phyloP scores from a whole-genome alignment of 2,888 invertebrate genomes.

The Hemaris fuciformis region DNA sequence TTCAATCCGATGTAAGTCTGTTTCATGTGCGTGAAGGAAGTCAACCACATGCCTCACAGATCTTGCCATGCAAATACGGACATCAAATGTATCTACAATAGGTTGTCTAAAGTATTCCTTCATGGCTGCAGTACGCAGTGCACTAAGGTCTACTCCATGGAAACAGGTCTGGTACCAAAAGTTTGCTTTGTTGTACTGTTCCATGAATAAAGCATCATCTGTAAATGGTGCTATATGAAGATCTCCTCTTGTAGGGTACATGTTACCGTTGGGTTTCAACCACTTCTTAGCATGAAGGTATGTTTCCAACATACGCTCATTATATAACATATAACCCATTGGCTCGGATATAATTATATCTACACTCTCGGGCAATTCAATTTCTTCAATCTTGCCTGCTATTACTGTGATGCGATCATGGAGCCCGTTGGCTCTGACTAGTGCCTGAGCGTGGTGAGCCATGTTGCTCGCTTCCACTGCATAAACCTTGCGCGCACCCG shows the following conservation, averaged over 20 bases:
- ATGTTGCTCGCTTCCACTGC: slow-evolving; percentile 99
- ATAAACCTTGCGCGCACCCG: slow-evolving; percentile 97
- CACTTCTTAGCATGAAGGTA: slow-evolving; percentile 99
- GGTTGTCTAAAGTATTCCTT: slow-evolving; percentile 99
- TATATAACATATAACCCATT: slow-evolving; percentile 99
- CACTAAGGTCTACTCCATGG: slow-evolving; percentile 97
- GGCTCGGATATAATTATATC: slow-evolving; percentile 99
- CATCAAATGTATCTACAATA: slow-evolving; percentile 98
- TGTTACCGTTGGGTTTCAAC: slow-evolving; percentile 95
- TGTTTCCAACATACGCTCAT: slow-evolving; percentile 99
- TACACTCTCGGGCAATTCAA: slow-evolving; percentile 96
- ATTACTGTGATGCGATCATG: slow-evolving; percentile 94
- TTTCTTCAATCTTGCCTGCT: slow-evolving; percentile 99
- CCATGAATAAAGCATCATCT: slow-evolving; percentile 98
- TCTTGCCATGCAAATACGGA: slow-evolving; percentile 97
- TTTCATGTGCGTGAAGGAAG: slow-evolving; percentile 95
- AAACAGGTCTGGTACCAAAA: slow-evolving; percentile 99
- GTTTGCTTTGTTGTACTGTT: slow-evolving; percentile 98
- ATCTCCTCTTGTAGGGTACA: slow-evolving; percentile 98
- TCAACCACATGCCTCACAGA: slow-evolving; percentile 96
- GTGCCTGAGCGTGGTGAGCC: slow-evolving; percentile 96
- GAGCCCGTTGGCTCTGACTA: slow-evolving; percentile 95
- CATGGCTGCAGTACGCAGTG: slow-evolving; percentile 95
- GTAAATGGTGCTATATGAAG: slow-evolving; percentile 98
- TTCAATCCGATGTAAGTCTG: slow-evolving; percentile 96